Conservation (phyloP, 2,888 invertebrate species). For the Drosophila macrospina region DNA sequence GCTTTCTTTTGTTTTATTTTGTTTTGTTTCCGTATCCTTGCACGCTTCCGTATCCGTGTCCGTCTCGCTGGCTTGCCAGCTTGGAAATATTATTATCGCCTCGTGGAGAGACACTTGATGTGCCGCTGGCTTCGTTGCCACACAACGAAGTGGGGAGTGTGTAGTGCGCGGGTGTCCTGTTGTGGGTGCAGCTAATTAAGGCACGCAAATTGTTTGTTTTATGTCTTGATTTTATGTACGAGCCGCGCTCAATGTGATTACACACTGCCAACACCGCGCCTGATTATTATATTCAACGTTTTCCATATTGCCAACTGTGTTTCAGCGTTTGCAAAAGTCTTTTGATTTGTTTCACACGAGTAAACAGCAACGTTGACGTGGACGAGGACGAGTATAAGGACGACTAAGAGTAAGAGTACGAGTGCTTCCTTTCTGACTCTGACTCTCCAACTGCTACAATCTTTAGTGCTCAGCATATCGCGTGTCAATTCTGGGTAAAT, state of each 20-base stretch:
- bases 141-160: too few species aligned
- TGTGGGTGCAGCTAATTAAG: slow-evolving; percentile 67
- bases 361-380: slow-evolving; percentile 69
- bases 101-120: slow-evolving; percentile 49
- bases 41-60: slow-evolving; percentile 40
- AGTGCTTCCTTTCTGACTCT: background rate
- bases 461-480: slow-evolving; percentile 64
- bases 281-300: slow-evolving; percentile 58
- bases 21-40: slow-evolving; percentile 5
- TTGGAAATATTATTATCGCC: slow-evolving; percentile 57
- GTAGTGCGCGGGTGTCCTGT: too few species aligned
- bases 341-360: slow-evolving; percentile 79
- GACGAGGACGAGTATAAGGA: too few species aligned
- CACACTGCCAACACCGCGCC: slow-evolving; percentile 47
- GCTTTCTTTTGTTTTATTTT: too few species aligned
- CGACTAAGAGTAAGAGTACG: too few species aligned
- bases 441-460: slow-evolving; percentile 10
- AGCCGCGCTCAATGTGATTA: slow-evolving; percentile 3
- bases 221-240: slow-evolving; percentile 57
- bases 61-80: slow-evolving; percentile 44
- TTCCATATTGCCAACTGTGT: slow-evolving; percentile 40
- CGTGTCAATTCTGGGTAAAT: slow-evolving; percentile 80
- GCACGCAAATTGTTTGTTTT: slow-evolving; percentile 66
- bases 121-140: too few species aligned
- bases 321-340: slow-evolving; percentile 33